These are phyloP conservation scores for Arizona elegans DNA, from an alignment of 2,113 vertebrate species.

Conservation along the genomic window DNA sequence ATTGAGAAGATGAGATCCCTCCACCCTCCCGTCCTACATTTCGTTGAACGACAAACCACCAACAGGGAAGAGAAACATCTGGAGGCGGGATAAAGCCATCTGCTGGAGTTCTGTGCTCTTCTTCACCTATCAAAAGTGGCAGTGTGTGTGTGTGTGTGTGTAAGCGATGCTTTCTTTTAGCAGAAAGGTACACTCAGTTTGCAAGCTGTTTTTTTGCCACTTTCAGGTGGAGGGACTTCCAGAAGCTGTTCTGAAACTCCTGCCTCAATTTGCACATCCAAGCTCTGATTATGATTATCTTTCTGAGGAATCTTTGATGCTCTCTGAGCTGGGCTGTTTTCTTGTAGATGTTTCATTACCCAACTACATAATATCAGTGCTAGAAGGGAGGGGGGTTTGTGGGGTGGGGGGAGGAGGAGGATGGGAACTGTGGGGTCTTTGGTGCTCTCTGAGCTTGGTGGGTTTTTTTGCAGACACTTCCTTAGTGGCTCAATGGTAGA, in stretches of 20 bases:
- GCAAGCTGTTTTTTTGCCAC: neutral
- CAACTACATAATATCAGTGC: too few relatives aligned
- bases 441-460: too few relatives aligned
- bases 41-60: too few relatives aligned
- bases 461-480: too few relatives aligned
- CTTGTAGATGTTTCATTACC: too few relatives aligned
- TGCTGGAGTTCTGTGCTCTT: neutral
- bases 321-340: too few relatives aligned
- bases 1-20: too few relatives aligned
- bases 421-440: too few relatives aligned
- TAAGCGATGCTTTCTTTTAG: neutral
- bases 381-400: too few relatives aligned
- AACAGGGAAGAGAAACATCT: neutral
- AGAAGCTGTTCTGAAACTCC: neutral
- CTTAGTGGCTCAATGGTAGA: too few relatives aligned
- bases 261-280: neutral
- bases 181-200: neutral
- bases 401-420: too few relatives aligned
- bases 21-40: neutral
- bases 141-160: neutral
- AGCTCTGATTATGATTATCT: neutral
- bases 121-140: neutral
- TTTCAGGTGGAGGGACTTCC: neutral
- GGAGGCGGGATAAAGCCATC: neutral
- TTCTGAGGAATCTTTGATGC: too few relatives aligned